Evolutionary conservation across 2,888 invertebrate species (phyloP).

Genomic region (Pheosia gnoma): DNA sequence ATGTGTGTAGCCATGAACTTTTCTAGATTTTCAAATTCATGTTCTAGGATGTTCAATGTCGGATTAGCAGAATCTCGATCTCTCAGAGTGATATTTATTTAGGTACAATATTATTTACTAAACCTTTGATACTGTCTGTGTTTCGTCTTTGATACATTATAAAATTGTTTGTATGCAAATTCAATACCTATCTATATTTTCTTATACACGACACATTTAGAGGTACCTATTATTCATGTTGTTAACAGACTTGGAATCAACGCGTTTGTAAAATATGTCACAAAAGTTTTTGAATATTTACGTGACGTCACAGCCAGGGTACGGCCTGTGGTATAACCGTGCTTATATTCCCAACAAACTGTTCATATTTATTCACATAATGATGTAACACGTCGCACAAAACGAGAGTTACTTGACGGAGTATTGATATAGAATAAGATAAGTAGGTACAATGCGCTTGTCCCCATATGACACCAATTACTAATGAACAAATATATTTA

Average conservation of each 20-base stretch:
- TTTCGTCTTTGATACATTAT: constrained; percentile 44
- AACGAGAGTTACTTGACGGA: constrained; percentile 37
- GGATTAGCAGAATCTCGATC: constrained; percentile 31
- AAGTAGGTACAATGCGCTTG: constrained; percentile 56
- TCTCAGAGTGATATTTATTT: constrained; percentile 37
- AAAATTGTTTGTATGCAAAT: constrained; percentile 33
- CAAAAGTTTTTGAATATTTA: constrained; percentile 66
- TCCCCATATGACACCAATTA: constrained; percentile 70
- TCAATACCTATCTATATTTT: constrained; percentile 24
- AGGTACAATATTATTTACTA: constrained; percentile 30
- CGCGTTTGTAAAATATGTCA: constrained; percentile 24
- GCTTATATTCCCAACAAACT: constrained; percentile 36
- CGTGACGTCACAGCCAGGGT: constrained; percentile 66
- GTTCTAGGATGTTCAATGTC: constrained; percentile 56
- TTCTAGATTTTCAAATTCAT: constrained; percentile 56
- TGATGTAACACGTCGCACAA: constrained; percentile 42
- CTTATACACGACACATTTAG: constrained; percentile 38
- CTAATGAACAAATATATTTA: constrained; percentile 50
- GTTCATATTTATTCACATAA: constrained; percentile 25
- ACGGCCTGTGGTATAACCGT: constrained; percentile 65
- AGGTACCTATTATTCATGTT: constrained; percentile 32
- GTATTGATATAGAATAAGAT: constrained; percentile 40
- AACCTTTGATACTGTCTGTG: constrained; percentile 43
- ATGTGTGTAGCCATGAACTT: constrained; percentile 66
- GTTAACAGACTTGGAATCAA: constrained; percentile 34